Evolutionary conservation across 2,113 vertebrate genomes (phyloP), one percentile per base, ranked within the genome.

Genomic region (Clarias magur): DNA sequence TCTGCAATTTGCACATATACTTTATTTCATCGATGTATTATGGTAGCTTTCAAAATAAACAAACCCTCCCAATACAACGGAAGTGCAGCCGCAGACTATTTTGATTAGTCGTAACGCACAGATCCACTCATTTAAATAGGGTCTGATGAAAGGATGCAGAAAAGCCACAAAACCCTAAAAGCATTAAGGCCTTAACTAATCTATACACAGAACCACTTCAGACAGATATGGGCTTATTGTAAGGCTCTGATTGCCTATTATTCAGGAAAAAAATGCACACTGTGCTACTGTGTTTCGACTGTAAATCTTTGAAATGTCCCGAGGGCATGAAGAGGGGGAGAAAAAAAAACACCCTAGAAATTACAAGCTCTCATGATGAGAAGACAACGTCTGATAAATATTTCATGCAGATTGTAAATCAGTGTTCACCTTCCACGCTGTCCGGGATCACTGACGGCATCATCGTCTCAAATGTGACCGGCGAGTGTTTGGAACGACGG

Each of bases 381-480:
- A 27, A 25, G 72, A 79, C 76, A 10, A 62, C n/a, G 23, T 30
- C n/a, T 57, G 25, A 42, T 59, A 78, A 80, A 89, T 84, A 76
- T 75, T 87, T 72, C 73, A 89, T 27, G 34, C 59, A 60, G 30
- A 78, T 34, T 78, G 25, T 34, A 88, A 19, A 59, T 63, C 17
- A 82, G 19, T 27, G 70, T 10, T 15, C 17, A 8, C 42, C 19
- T 19, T 59, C 48, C n/a, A 30, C 68, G 68, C 67, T 21, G 11
- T 16, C 30, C 67, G 56, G n/a, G 42, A 16, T 17, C 53, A 56
- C 30, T 59, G 21, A 15, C 25, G 82, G 56, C 30, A 70, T 70
- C 65, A 59, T 27, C 63, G 56, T 25, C 10, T 82, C 57, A 81
- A 16, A 82, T 17, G 42, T 5, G 3, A 82, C 23, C 38, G 30